Conservation (phyloP, 2,113 vertebrate species). For the Aegithalos caudatus region DNA sequence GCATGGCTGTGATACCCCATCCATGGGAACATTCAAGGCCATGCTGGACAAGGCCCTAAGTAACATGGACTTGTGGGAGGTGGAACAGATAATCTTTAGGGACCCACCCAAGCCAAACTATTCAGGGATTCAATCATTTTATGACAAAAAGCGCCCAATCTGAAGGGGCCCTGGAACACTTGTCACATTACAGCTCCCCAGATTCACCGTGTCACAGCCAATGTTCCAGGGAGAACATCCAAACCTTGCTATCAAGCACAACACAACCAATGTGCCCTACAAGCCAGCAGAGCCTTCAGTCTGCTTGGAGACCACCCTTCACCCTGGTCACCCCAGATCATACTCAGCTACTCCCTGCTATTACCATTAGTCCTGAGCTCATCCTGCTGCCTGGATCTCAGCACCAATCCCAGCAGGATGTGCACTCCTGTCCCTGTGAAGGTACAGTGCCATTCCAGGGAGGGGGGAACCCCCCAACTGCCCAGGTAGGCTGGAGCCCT, state of each 20-base stretch:
- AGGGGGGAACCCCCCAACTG: neutral
- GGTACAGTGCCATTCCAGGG: neutral
- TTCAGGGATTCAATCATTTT: neutral
- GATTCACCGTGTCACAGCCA: neutral
- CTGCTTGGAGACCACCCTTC: neutral
- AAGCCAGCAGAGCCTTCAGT: neutral
- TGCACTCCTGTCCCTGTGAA: neutral
- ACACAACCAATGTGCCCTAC: neutral
- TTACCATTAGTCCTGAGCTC: neutral
- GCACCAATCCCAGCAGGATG: neutral
- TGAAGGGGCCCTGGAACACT: no score
- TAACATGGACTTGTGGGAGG: neutral
- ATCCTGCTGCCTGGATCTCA: neutral
- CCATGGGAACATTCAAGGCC: neutral
- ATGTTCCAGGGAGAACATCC: neutral
- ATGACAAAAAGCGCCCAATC: rapidly evolving
- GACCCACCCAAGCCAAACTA: neutral
- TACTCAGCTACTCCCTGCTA: neutral
- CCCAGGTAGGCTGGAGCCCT: neutral
- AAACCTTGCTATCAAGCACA: neutral
- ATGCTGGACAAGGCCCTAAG: neutral
- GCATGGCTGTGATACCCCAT: neutral
- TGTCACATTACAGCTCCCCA: neutral
- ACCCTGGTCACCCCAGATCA: neutral
- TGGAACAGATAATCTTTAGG: neutral